Evolutionary conservation across 1,140 invertebrate genomes (phyloP), one percentile per base, ranked within the genome.

Genomic region (Armadillidium nasatum): DNA sequence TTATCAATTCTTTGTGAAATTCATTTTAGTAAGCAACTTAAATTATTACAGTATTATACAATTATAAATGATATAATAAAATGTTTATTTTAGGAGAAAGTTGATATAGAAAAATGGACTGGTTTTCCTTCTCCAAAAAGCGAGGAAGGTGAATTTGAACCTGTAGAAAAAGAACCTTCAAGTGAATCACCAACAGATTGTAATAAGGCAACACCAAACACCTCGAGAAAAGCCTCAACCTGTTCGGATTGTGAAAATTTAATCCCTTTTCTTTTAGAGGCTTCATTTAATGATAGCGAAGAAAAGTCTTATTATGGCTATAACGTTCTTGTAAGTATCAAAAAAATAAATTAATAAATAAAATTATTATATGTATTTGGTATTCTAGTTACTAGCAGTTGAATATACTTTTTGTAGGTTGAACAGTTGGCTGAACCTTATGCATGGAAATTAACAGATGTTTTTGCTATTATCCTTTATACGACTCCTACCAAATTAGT

Each of bases 391-490:
- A 3, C 50, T 60, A 15, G 50, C 50, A 4, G 7, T 60, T 60
- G 11, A 7, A 19, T 4, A 19, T 60, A 9, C 7, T 60, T 60
- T 60, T 3, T 60, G 19, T 60, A 60, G 50, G 50, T 60, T 60
- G 50, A 60, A 60, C 50, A 60, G 50, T 60, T 60, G 50, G 50
- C 50, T 4, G 50, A 60, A 19, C 50, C 50, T 60, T 60, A 60
- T 60, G 50, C 50, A 15, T 60, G 50, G 50, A 60, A 60, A 60
- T 13, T 19, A 15, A 60, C 11, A 19, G 50, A 60, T 19, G 50
- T 60, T 60, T 60, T 60, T 60, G 50, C 11, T 15, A 19, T 60
- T 13, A 60, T 60, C 50, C 11, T 60, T 60, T 19, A 60, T 19
- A 60, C 50, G 11, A 60, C 50, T 19, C 50, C 50, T 13, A 60